phyloP scores from a whole-genome alignment of 2,888 invertebrate species.

The Diplazon laetatorius region DNA sequence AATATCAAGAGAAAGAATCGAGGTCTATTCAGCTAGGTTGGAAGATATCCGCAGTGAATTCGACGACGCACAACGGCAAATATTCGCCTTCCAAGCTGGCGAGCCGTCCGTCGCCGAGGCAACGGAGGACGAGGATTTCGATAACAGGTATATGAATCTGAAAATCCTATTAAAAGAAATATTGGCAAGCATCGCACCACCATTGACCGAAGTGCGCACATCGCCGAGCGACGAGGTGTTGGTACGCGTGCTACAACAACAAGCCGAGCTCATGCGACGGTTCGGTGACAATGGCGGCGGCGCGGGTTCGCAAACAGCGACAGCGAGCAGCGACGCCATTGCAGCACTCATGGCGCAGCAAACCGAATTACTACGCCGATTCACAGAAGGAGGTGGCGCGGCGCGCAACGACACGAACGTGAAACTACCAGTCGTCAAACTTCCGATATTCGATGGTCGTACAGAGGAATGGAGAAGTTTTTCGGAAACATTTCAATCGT shows the following conservation, averaged over 20 bases:
- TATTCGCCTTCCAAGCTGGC: no score
- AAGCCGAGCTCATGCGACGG: slow-evolving; percentile 31
- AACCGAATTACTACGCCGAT: slow-evolving; percentile 25
- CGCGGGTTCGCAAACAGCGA: slow-evolving; percentile 8
- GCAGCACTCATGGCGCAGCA: slow-evolving; percentile 22
- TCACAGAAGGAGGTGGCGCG: slow-evolving; percentile 9
- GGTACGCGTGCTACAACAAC: slow-evolving; percentile 25
- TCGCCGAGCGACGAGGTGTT: slow-evolving; percentile 34
- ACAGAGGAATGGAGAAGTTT: slow-evolving; percentile 63
- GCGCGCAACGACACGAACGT: slow-evolving; percentile 19
- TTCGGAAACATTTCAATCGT: slow-evolving; percentile 58
- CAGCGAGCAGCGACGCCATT: slow-evolving; percentile 18
- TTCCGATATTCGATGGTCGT: slow-evolving; percentile 64
- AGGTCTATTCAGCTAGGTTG: no score
- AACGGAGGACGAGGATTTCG: no score
- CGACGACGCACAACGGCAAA: no score
- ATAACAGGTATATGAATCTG: no score
- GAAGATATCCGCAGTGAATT: no score
- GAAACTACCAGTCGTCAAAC: slow-evolving; percentile 46
- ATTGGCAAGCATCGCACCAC: no score
- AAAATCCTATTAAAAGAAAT: no score
- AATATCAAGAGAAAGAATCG: no score
- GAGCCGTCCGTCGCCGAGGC: no score
- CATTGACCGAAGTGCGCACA: no score
- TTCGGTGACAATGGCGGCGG: slow-evolving; percentile 25